Evolutionary conservation across 2,888 invertebrate genomes (phyloP).

Genomic region (Himalopsyche anomala): DNA sequence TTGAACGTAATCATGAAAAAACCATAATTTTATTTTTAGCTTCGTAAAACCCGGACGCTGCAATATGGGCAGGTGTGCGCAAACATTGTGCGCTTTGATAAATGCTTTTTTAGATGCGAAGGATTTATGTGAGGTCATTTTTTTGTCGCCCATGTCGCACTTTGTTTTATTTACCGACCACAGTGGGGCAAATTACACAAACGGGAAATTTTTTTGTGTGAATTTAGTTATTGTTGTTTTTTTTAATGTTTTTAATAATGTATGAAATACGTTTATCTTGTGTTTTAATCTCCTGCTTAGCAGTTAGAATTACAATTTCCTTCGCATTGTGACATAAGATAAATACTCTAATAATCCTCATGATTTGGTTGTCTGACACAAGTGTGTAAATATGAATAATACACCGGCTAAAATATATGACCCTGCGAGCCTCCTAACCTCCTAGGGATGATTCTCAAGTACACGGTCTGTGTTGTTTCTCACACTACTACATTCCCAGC

Average conservation of each 20-base stretch:
- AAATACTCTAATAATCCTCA: not conserved
- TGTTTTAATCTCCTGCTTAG: no score
- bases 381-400: not conserved
- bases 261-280: not conserved
- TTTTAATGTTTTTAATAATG: not conserved
- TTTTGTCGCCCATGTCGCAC: slow-evolving; percentile 27
- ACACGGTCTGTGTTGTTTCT: not conserved
- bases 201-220: not conserved
- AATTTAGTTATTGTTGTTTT: not conserved
- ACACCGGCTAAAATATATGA: not conserved
- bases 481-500: not conserved
- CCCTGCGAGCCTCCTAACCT: not conserved
- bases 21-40: not conserved
- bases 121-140: slow-evolving; percentile 49
- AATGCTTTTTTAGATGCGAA: slow-evolving; percentile 44
- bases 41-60: not conserved
- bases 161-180: slow-evolving; percentile 41
- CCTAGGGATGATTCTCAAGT: not conserved
- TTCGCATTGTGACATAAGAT: not conserved
- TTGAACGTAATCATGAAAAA: not conserved
- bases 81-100: slow-evolving; percentile 36
- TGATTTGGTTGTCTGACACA: not conserved
- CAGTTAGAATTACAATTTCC: no score
- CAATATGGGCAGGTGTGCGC: slow-evolving; percentile 29
- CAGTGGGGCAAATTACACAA: slow-evolving; percentile 22